Evolutionary conservation across 2,888 invertebrate genomes (phyloP).

Genomic region (Conistra vaccinii): DNA sequence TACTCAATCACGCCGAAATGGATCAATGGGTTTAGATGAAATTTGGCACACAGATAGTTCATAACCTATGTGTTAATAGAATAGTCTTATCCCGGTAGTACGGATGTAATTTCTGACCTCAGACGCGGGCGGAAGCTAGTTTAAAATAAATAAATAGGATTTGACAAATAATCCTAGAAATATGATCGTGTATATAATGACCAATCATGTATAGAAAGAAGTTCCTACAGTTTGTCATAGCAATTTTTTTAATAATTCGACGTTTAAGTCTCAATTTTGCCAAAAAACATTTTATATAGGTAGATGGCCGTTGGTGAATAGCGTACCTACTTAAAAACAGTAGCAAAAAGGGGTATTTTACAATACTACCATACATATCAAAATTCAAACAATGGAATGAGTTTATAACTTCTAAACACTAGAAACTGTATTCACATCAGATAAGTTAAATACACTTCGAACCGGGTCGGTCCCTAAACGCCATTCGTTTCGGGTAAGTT

Average conservation of each 20-base stretch:
- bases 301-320: neutral
- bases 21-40: too few species aligned
- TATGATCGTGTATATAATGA: neutral
- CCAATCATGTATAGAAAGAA: neutral
- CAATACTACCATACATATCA: conserved; percentile 27
- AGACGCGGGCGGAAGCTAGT: too few species aligned
- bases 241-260: neutral
- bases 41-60: too few species aligned
- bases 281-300: neutral
- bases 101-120: too few species aligned
- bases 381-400: conserved; percentile 35
- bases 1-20: too few species aligned
- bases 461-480: conserved; percentile 42
- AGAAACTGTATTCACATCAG: conserved; percentile 43
- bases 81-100: too few species aligned
- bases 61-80: too few species aligned
- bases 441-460: conserved; percentile 44
- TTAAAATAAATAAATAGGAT: neutral
- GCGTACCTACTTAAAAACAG: neutral
- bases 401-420: conserved; percentile 36
- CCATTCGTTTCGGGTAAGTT: conserved; percentile 41
- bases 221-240: neutral
- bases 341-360: neutral
- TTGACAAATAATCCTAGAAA: neutral
- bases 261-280: neutral